Evolutionary conservation across 2,797 vertebrate genomes (phyloP), one percentile per base, ranked within the genome.

Genomic region (Sebastes goodei): DNA sequence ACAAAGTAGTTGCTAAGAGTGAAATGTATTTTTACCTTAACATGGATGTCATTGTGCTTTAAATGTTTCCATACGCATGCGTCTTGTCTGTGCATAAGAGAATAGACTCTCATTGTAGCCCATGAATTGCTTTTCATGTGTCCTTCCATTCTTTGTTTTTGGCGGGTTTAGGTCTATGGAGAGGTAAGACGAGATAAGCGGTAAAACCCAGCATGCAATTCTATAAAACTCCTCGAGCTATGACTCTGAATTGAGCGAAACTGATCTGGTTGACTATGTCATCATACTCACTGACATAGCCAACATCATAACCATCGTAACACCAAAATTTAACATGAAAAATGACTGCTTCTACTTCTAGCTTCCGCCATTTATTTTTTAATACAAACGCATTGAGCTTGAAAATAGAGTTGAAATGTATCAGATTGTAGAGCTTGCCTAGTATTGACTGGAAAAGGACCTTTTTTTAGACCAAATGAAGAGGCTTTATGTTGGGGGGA

Each of bases 131-230:
- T 95, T 96, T 97, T 96, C 95, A 97, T 96, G 95, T 97, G 93
- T 97, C 94, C 95, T 94, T 97, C 96, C 96, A 95, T 96, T 96
- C 95, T 96, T 96, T 96, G 75, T 97, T 95, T 96, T 94, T 38
- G 35, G 94, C 91, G 94, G 93, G 91, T 97, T 81, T 97, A 99
- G 97, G 96, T 98, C 97, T 91, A 97, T 98, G 94, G 97, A 98
- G 97, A 99, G 98, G 98, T 99, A 99, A 99, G 97, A 94, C 73
- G 79, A 90, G 93, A 94, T 92, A 92, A 38, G 8, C 87, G 91
- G 89, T 94, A 94, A 82, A 93, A 91, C 88, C 42, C 91, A 94
- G 94, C 96, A 97, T 97, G 96, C 91, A 67, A 83, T 79, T 82
- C 62, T 69, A 15, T 63, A 35, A 72, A 80, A 59, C 27, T 5